These are phyloP conservation scores for Luffia ferchaultella DNA, from an alignment of 2,888 invertebrate species.

Conservation along the genomic window DNA sequence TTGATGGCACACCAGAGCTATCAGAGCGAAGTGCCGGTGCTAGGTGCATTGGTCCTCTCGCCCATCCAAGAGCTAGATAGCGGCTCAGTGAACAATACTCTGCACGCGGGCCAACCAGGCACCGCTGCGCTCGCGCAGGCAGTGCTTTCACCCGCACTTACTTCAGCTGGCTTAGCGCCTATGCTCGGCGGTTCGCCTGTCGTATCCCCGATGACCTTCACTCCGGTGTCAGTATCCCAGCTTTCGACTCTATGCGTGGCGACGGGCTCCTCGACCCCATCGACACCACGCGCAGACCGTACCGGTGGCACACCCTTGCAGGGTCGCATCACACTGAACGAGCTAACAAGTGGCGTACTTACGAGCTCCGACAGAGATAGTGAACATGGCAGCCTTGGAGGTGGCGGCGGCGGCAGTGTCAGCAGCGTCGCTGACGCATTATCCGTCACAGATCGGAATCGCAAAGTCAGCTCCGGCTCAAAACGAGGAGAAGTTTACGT, in stretches of 20 bases:
- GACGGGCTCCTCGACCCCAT: slow-evolving; percentile 55
- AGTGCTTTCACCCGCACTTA: slow-evolving; percentile 71
- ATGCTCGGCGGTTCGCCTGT: slow-evolving; percentile 51
- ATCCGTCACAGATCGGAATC: slow-evolving; percentile 22
- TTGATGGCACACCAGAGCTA: slow-evolving; percentile 74
- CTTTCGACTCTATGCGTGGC: slow-evolving; percentile 58
- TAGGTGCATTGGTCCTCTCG: slow-evolving; percentile 79
- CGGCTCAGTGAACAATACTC: slow-evolving; percentile 75
- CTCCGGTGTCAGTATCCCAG: slow-evolving; percentile 70
- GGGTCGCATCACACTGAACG: slow-evolving; percentile 30
- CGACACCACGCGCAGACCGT: slow-evolving; percentile 31
- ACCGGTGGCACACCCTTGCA: slow-evolving; percentile 19
- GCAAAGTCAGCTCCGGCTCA: slow-evolving; percentile 20
- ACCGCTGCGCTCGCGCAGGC: slow-evolving; percentile 83
- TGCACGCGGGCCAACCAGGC: slow-evolving; percentile 76
- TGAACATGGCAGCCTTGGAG: slow-evolving; percentile 25
- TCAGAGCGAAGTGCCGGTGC: slow-evolving; percentile 73
- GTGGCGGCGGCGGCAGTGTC: slow-evolving; percentile 28
- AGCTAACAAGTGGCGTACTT: slow-evolving; percentile 13
- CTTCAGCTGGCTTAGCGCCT: slow-evolving; percentile 47
- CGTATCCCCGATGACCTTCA: slow-evolving; percentile 37
- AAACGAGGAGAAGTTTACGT: slow-evolving; percentile 57
- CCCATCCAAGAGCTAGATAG: slow-evolving; percentile 88
- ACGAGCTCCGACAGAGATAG: slow-evolving; percentile 37
- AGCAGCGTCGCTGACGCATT: slow-evolving; percentile 28